Conservation (phyloP, 2,797 vertebrate genomes). For the Gymnopithys bicolor region DNA sequence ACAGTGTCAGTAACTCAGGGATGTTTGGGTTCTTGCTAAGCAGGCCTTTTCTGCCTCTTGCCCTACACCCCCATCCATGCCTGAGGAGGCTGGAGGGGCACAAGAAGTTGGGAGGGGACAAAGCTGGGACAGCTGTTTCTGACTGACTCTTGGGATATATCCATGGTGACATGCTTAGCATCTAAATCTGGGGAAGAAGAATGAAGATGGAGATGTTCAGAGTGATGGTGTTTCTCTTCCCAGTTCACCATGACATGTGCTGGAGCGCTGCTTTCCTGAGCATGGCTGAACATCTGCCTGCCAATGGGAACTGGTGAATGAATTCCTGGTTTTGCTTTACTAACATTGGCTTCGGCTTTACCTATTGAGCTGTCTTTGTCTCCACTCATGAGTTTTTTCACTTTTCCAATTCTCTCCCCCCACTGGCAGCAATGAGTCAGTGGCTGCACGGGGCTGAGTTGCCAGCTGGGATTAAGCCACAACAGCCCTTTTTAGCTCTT, state of each 20-base stretch:
- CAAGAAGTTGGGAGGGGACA: not conserved
- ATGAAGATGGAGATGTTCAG: not conserved
- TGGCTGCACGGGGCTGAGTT: not conserved
- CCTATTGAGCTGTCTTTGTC: not conserved
- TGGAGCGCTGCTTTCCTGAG: not conserved
- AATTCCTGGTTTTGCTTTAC: not conserved
- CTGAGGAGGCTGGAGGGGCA: not conserved
- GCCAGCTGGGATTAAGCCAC: not conserved
- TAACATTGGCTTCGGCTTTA: not conserved
- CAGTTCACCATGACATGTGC: not conserved
- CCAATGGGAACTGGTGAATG: not conserved
- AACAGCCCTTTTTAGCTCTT: not conserved
- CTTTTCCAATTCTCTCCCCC: not conserved
- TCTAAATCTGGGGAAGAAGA: not conserved
- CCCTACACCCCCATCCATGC: not conserved
- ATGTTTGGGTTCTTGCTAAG: not conserved
- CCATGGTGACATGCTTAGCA: not conserved
- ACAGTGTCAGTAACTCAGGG: not conserved
- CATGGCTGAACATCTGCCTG: not conserved
- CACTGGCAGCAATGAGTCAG: not conserved
- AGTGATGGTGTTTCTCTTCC: not conserved
- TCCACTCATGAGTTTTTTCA: not conserved
- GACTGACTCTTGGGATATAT: not conserved
- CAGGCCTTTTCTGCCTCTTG: not conserved
- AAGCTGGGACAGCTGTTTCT: not conserved